phyloP scores from a whole-genome alignment of 2,888 invertebrate genomes.

The Encarsia formosa region DNA sequence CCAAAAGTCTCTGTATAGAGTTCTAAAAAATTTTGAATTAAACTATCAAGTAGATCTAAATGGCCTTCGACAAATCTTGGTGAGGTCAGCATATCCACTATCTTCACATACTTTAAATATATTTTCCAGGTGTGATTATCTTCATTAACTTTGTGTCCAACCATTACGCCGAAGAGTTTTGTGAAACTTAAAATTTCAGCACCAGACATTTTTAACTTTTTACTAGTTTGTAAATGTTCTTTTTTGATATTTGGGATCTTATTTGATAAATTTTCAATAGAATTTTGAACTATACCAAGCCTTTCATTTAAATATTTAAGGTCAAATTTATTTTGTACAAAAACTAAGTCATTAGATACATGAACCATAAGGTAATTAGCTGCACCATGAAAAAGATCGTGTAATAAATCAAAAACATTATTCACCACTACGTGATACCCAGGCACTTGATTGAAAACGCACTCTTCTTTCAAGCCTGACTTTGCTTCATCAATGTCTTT shows the following conservation, averaged over 20 bases:
- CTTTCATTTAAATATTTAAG: neutral
- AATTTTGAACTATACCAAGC: neutral
- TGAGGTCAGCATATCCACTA: neutral
- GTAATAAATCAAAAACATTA: conserved; percentile 1
- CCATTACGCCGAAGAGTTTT: neutral
- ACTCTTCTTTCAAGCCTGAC: neutral
- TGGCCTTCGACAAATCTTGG: conserved; percentile 20
- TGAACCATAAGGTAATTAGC: neutral
- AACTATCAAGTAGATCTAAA: neutral
- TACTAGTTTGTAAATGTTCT: conserved; percentile 3
- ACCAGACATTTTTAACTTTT: neutral
- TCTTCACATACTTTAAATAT: neutral
- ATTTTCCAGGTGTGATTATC: neutral
- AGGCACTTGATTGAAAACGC: neutral
- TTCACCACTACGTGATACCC: conserved; percentile 1
- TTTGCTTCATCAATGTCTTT: neutral
- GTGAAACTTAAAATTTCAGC: conserved; percentile 1
- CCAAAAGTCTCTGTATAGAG: conserved; percentile 11
- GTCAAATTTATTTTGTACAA: neutral
- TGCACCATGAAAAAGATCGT: neutral
- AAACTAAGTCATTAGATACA: conserved; percentile 3
- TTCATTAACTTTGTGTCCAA: neutral
- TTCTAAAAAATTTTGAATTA: conserved; percentile 14
- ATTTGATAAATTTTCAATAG: neutral
- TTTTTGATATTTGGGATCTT: neutral